Conservation (phyloP, 2,797 vertebrate genomes). For the Mycteria americana region DNA sequence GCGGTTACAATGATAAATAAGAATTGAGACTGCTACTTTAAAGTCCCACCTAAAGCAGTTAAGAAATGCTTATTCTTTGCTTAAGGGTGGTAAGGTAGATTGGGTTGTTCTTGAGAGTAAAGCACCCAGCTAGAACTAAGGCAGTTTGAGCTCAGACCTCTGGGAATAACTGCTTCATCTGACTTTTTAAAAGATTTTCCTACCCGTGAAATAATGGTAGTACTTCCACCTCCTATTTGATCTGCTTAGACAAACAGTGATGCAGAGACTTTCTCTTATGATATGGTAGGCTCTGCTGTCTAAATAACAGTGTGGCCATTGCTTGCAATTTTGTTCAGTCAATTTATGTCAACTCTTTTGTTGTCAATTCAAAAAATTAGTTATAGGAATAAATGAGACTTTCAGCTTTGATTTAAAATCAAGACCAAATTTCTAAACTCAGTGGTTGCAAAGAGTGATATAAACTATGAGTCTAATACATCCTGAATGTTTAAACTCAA, state of each 20-base stretch:
- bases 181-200: neutral
- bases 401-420: neutral
- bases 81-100: no score
- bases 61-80: neutral
- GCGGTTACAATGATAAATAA: fast-evolving
- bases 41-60: no score
- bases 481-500: neutral
- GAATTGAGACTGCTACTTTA: fast-evolving
- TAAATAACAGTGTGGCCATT: neutral
- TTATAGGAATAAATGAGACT: neutral
- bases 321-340: neutral
- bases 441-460: neutral
- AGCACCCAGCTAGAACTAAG: neutral
- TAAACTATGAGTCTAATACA: neutral
- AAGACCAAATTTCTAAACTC: neutral
- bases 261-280: neutral
- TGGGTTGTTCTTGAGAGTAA: neutral
- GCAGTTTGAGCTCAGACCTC: neutral
- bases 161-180: neutral
- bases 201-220: neutral
- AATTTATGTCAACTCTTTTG: neutral
- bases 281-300: neutral
- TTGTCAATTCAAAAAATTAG: neutral
- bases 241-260: no score
- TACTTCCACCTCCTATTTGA: no score